These are phyloP conservation scores for Siphamia tubifer DNA, from an alignment of 2,113 vertebrate genomes.

Conservation along the genomic window DNA sequence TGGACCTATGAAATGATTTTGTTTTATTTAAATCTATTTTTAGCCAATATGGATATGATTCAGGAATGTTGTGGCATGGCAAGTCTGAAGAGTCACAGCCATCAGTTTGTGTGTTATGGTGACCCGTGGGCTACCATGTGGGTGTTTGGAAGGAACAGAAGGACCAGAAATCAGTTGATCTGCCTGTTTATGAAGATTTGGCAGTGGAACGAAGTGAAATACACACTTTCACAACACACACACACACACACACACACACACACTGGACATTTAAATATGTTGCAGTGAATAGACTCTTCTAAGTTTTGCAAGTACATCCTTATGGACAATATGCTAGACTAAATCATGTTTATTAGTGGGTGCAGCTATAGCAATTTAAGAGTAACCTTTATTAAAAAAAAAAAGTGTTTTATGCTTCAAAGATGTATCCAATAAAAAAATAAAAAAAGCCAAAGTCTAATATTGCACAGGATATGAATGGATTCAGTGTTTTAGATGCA, in stretches of 20 bases:
- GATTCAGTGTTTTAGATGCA: constrained; percentile 32
- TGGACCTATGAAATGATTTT: neutral
- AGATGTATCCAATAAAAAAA: constrained; percentile 32
- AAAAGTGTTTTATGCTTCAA: constrained; percentile 36
- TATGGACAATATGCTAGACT: constrained; percentile 23
- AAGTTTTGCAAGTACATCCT: neutral
- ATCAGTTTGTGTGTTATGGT: neutral
- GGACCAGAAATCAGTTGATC: too few relatives aligned
- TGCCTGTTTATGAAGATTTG: too few relatives aligned
- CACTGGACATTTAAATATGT: too few relatives aligned
- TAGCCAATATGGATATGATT: constrained; percentile 6
- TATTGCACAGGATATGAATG: constrained; percentile 66
- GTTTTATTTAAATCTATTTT: constrained; percentile 38
- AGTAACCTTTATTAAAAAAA: constrained; percentile 52
- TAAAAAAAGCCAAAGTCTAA: constrained; percentile 52
- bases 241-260: too few relatives aligned
- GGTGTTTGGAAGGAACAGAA: neutral
- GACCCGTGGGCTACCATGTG: neutral
- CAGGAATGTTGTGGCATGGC: neutral
- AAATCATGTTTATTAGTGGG: constrained; percentile 41
- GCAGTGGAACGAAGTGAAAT: too few relatives aligned
- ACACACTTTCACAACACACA: too few relatives aligned
- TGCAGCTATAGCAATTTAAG: constrained; percentile 36
- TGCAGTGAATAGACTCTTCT: too few relatives aligned
- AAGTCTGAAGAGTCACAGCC: neutral